Evolutionary conservation across 30 jellyfish, hydroid and myxozoan species (phyloP), one percentile per base, ranked within the genome.

Genomic region (Hydractinia echinata): DNA sequence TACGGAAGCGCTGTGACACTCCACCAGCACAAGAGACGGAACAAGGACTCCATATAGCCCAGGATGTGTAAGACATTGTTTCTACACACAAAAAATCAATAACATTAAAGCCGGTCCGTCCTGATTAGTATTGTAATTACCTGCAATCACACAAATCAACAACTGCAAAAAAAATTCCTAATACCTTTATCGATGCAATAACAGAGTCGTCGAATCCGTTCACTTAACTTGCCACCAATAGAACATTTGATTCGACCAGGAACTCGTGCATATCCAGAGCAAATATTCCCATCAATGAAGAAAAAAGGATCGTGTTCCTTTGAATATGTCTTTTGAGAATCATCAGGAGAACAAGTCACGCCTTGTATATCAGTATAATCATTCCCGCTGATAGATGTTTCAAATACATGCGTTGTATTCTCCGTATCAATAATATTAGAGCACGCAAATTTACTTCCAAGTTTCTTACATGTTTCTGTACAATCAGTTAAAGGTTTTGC

Each of bases 21-120:
- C 81, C 81, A 5, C 15, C 8, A 11, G 60, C 81, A 71, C 81
- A 71, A 20, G 81, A 9, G 5, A 20, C 61, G 3, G 81, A 19
- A 52, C 81, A 71, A 20, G 81, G 81, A 50, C 81, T 71, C 81
- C 81, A 71, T 19, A 52, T 20, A 14, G 81, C 81, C 81, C 81
- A 71, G 30, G 8, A 7, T 11, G n/a, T 30, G 66, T 71, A 71
- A 15, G 60, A 54, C 44, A 71, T 20, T 7, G 67, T 19, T 50
- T 71, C 81, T 71, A 3, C 50, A 6, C 8, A 6, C 1, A 9
- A 20, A 14, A n/a, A 7, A 52, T 3, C 30, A 71, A 71, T 6
- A 15, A 8, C 19, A 64, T 30, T 30, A 30, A 30, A 30, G 44
- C 44, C 44, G 44, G 44, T 30, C 44, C 18, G 69, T 13, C 15